phyloP scores from a whole-genome alignment of 2,888 invertebrate species.

The Nephrotoma flavescens region DNA sequence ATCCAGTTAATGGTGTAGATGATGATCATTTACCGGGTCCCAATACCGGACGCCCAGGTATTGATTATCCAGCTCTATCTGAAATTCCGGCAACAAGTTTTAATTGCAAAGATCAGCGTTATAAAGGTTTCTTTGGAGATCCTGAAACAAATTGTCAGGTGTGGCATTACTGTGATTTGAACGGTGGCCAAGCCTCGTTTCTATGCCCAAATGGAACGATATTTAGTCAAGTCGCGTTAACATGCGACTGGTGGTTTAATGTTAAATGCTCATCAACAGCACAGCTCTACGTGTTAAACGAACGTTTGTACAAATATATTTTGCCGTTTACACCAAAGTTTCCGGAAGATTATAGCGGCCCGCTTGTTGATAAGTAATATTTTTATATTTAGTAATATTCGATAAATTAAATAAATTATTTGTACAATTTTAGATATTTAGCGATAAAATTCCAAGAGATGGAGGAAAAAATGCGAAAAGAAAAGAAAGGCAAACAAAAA shows the following conservation, averaged over 20 bases:
- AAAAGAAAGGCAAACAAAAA: conserved; percentile 37
- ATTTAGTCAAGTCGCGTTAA: conserved; percentile 72
- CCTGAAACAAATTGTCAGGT: conserved; percentile 79
- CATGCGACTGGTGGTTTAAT: conserved; percentile 91
- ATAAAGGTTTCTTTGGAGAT: conserved; percentile 83
- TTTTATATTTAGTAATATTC: neutral
- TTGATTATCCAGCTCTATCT: conserved; percentile 67
- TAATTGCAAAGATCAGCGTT: conserved; percentile 69
- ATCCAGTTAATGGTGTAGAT: neutral
- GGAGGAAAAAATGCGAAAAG: conserved; percentile 63
- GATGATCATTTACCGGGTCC: conserved; percentile 35
- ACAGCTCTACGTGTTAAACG: conserved; percentile 76
- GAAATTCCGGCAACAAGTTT: conserved; percentile 64
- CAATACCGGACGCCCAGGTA: conserved; percentile 40
- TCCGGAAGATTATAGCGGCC: conserved; percentile 80
- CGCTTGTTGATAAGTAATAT: conserved; percentile 67
- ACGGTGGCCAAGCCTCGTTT: conserved; percentile 81
- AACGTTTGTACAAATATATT: conserved; percentile 77
- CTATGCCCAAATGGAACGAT: conserved; percentile 82
- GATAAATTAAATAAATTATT: neutral
- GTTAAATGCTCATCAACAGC: conserved; percentile 71
- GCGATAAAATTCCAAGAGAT: conserved; percentile 74
- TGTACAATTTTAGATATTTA: conserved; percentile 44
- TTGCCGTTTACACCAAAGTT: conserved; percentile 75
- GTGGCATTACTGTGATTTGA: conserved; percentile 85